phyloP scores from a whole-genome alignment of 2,888 invertebrate species.

The Labia minor region DNA sequence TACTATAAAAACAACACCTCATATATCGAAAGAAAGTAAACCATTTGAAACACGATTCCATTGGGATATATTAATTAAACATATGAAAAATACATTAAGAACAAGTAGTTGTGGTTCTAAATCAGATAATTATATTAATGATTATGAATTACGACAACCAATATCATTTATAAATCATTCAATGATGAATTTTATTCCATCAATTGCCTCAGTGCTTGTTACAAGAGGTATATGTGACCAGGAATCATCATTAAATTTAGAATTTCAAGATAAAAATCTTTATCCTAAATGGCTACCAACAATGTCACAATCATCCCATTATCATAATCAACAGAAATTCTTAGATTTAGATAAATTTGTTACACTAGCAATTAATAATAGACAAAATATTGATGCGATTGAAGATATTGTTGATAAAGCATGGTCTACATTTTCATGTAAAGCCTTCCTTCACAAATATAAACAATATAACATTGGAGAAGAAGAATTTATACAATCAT shows the following conservation, averaged over 20 bases:
- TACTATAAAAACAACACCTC: slow-evolving; percentile 38
- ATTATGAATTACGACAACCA: slow-evolving; percentile 18
- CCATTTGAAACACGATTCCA: slow-evolving; percentile 34
- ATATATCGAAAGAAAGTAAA: slow-evolving; percentile 30
- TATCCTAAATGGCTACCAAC: slow-evolving; percentile 37
- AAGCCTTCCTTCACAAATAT: slow-evolving; percentile 44
- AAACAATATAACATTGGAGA: slow-evolving; percentile 39
- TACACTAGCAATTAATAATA: slow-evolving; percentile 39
- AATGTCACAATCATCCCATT: slow-evolving; percentile 33
- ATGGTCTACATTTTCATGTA: slow-evolving; percentile 39
- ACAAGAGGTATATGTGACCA: slow-evolving; percentile 33
- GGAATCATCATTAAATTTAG: slow-evolving; percentile 28
- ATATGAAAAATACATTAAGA: slow-evolving; percentile 33
- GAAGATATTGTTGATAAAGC: slow-evolving; percentile 38
- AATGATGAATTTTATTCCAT: slow-evolving; percentile 26
- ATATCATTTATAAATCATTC: slow-evolving; percentile 15
- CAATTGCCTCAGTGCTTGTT: slow-evolving; percentile 36
- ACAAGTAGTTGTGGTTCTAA: slow-evolving; percentile 27
- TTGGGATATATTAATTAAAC: slow-evolving; percentile 35
- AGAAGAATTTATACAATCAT: slow-evolving; percentile 40
- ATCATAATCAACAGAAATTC: slow-evolving; percentile 36
- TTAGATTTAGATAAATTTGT: slow-evolving; percentile 38
- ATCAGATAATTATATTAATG: slow-evolving; percentile 25
- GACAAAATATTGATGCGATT: slow-evolving; percentile 34
- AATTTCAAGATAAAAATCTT: slow-evolving; percentile 33